Conservation (phyloP, 2,113 vertebrate species). For the Antechinus stuartii region DNA sequence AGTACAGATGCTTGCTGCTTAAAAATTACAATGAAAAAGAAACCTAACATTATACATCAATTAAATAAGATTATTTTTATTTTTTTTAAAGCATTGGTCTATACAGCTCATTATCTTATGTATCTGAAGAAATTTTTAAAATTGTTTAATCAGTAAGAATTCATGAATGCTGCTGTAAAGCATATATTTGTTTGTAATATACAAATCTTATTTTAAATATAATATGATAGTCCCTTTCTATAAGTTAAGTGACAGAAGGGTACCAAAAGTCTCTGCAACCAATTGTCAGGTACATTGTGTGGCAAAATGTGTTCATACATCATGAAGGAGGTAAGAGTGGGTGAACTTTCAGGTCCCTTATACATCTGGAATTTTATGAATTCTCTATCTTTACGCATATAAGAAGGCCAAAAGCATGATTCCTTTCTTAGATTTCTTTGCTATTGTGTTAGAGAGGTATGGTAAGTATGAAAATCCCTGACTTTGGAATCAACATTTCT, state of each 20-base stretch:
- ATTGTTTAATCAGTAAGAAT: background rate
- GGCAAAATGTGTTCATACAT: background rate
- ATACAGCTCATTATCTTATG: background rate
- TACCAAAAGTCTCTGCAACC: background rate
- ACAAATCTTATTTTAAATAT: constrained; percentile 17
- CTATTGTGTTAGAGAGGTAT: too few relatives aligned
- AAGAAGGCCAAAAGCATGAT: background rate
- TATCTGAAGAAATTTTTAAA: constrained; percentile 28
- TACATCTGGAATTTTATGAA: background rate
- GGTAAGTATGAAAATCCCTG: background rate
- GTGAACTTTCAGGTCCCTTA: background rate
- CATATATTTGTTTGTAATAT: background rate
- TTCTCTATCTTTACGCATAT: background rate
- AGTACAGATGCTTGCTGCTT: background rate
- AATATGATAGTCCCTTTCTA: background rate
- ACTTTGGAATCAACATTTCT: background rate
- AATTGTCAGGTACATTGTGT: background rate
- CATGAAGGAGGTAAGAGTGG: background rate
- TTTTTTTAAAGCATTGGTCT: background rate
- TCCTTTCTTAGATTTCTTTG: background rate
- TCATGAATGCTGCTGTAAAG: background rate
- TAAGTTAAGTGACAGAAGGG: background rate
- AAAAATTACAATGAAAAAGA: background rate
- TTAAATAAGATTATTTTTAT: background rate
- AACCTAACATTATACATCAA: background rate